phyloP scores from a whole-genome alignment of 2,113 vertebrate species.

The Rhombomys opimus region DNA sequence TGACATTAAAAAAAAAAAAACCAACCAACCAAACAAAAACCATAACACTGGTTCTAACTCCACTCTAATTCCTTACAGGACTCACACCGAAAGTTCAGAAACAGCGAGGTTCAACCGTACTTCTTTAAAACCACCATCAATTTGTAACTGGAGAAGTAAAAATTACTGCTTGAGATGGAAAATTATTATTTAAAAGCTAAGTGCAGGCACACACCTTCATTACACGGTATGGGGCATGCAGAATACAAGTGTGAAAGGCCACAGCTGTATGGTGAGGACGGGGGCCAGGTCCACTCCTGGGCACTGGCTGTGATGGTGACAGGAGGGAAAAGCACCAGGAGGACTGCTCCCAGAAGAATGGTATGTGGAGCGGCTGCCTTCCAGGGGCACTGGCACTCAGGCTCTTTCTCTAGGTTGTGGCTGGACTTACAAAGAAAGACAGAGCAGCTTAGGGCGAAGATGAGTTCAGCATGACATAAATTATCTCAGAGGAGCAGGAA shows the following conservation, averaged over 20 bases:
- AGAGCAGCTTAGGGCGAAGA: background rate
- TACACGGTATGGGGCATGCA: accelerated
- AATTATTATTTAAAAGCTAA: background rate
- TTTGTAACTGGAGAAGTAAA: conserved; percentile 47
- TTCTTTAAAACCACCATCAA: background rate
- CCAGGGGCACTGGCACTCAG: background rate
- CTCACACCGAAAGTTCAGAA: background rate
- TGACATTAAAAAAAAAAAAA: background rate
- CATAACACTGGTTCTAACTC: conserved; percentile 39
- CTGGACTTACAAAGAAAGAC: background rate
- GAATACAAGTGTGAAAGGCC: background rate
- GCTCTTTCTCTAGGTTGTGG: background rate
- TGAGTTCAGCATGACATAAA: background rate
- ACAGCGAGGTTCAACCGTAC: background rate
- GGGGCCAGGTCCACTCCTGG: accelerated
- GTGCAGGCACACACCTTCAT: background rate
- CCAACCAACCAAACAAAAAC: background rate
- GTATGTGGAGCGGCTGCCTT: background rate
- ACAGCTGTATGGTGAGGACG: background rate
- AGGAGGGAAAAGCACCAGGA: background rate
- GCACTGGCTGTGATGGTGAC: background rate
- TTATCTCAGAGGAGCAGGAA: background rate
- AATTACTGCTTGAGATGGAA: conserved; percentile 4
- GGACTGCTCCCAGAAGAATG: background rate
- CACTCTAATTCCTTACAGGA: conserved; percentile 4